Base-by-base conservation (phyloP, 2,888 invertebrate species). In the Sceliomorpha sp. region DNA sequence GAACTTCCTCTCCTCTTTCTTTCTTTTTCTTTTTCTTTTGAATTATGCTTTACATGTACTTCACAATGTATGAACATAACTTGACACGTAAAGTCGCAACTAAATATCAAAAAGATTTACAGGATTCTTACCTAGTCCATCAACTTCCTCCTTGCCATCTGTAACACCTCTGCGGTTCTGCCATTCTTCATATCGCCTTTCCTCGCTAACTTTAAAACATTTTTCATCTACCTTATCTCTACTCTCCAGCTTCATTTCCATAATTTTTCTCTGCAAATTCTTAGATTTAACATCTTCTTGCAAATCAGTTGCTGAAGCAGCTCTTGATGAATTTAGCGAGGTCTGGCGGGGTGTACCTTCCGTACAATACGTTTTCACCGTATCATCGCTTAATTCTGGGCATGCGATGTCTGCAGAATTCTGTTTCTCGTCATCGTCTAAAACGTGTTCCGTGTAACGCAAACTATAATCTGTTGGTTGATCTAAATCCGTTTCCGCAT, bases 401-500 rank as follows among this genome's bases (percentile, higher is more conserved):
- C 63, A 69, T 1, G 72, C 67, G 20, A 82, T 81, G 34, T 86
- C 87, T 3, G 76, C 77, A 1, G 82, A 76, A 50, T 70, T 77
- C 20, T 81, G 79, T 13, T 85, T 84, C n/a, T 84, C 85, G 7
- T 86, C 85, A 12, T 87, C 87, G 68, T 94, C 95, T 0, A 93
- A 91, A 80, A 93, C 94, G 73, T 93, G 93, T 84, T 97, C 97
- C 0, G 94, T 94, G 85, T 97, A 98, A 13, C 95, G 91, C 67
- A 97, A 89, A 72, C 97, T 97, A 83, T 96, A 98, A 89, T 98
- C 95, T 0, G 97, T 97, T 0, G 96, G 96, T 85, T 97, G 81
- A 63, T 87, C 85, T 26, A 84, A 60, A 50, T 85, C 82, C 0
- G 86, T 84, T 45, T 85, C 86, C 1, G 83, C 82, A 24, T 84